Percentiles rank a stretch among this genome's conserved stretches.
Conservation (phyloP, 2,113 vertebrate species). For the Setophaga petechia region DNA sequence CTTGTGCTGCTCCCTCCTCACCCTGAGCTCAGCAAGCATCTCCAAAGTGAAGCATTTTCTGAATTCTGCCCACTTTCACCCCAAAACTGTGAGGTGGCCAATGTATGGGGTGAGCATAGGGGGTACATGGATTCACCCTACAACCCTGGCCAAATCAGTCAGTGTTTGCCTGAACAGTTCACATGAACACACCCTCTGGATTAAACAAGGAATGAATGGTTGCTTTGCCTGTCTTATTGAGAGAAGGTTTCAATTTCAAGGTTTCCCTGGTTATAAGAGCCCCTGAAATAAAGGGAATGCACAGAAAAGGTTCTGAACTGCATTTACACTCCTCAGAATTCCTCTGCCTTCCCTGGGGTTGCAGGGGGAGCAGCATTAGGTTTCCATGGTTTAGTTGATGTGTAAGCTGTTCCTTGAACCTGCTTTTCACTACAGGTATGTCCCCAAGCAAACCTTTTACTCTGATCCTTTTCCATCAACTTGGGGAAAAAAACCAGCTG, state of each 20-base stretch:
- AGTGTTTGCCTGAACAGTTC: not conserved
- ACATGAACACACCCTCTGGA: not conserved
- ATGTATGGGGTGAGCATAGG: not conserved
- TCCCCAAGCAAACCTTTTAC: constrained; percentile 28
- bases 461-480: constrained; percentile 26
- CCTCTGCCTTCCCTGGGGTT: constrained; percentile 7
- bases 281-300: not conserved
- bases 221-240: not conserved
- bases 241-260: not conserved
- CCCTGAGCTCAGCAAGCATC: not conserved
- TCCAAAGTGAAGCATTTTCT: not conserved
- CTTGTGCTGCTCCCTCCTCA: not conserved
- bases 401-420: not conserved
- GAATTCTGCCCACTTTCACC: not conserved
- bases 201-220: not conserved
- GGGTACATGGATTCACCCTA: not conserved
- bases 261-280: not conserved
- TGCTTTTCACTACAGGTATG: not conserved
- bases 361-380: not conserved
- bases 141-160: not conserved
- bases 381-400: not conserved
- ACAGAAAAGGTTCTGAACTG: not conserved
- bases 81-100: not conserved
- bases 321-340: not conserved
- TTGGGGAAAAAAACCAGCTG: not conserved